Evolutionary conservation across 2,888 invertebrate genomes (phyloP).

Genomic region (Agrypnus murinus): DNA sequence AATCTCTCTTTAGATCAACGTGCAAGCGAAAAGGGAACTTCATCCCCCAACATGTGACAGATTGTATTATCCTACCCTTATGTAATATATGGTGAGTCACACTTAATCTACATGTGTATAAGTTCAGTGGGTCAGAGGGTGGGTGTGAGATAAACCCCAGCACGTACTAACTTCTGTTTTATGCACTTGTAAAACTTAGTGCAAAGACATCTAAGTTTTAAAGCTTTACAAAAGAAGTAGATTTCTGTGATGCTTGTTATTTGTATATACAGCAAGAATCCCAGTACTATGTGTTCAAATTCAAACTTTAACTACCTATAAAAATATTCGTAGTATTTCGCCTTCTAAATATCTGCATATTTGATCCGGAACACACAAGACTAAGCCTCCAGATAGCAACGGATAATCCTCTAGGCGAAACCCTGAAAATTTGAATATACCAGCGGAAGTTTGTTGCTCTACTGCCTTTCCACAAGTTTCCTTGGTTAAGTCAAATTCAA

Average conservation of each 20-base stretch:
- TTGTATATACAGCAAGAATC: too few relatives aligned
- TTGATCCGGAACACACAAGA: conserved; percentile 16
- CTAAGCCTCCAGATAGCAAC: conserved; percentile 6
- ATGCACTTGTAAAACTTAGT: too few relatives aligned
- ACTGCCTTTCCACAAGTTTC: too few relatives aligned
- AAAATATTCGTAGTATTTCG: conserved; percentile 14
- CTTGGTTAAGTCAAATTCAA: background rate
- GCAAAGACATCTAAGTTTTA: too few relatives aligned
- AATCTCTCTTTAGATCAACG: background rate
- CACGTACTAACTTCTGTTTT: too few relatives aligned
- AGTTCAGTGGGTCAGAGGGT: conserved; percentile 17
- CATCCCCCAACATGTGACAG: conserved; percentile 11
- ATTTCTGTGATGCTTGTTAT: too few relatives aligned
- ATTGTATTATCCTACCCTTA: background rate
- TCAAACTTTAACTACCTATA: background rate
- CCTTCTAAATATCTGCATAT: conserved; percentile 15
- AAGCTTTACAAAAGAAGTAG: too few relatives aligned
- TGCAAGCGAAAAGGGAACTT: background rate
- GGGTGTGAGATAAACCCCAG: background rate
- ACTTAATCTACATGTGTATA: conserved; percentile 8
- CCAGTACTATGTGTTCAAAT: too few relatives aligned
- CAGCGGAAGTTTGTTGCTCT: conserved; percentile 12
- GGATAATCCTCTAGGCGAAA: conserved; percentile 28
- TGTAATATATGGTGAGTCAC: background rate
- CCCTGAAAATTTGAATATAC: conserved; percentile 22